Percentiles rank a stretch among this genome's conserved stretches.
phyloP scores from a whole-genome alignment of 2,888 invertebrate species.

The Mimumesa dahlbomi region DNA sequence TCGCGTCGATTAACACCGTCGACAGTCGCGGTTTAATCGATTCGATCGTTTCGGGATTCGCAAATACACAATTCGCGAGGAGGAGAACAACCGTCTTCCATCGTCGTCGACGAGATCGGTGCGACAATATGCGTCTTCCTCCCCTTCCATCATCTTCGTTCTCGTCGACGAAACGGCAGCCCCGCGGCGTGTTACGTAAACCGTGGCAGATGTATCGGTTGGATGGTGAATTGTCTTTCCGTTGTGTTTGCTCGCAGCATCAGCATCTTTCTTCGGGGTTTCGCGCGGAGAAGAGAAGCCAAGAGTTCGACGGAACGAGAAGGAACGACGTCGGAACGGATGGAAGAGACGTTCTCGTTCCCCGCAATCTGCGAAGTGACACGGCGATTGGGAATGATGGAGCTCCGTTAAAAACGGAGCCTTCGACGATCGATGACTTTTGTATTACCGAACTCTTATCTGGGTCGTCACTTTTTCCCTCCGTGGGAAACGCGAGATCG shows the following conservation, averaged over 20 bases:
- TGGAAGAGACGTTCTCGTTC: conserved; percentile 10
- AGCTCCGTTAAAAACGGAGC: conserved; percentile 12
- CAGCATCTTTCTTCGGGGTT: conserved; percentile 20
- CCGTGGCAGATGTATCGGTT: conserved; percentile 52
- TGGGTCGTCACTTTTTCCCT: too few relatives aligned
- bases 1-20: conserved; percentile 27
- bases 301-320: not conserved
- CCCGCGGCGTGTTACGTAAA: conserved; percentile 40
- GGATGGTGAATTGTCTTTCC: conserved; percentile 52
- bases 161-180: conserved; percentile 12
- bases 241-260: conserved; percentile 39
- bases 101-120: conserved; percentile 1
- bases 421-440: conserved; percentile 37
- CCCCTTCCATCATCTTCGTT: conserved; percentile 12
- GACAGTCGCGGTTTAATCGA: conserved; percentile 41
- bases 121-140: conserved; percentile 1
- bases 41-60: conserved; percentile 33
- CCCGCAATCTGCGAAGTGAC: conserved; percentile 37
- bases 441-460: conserved; percentile 4
- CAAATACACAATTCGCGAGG: conserved; percentile 44
- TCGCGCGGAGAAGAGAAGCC: not conserved
- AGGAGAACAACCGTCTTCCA: conserved; percentile 1
- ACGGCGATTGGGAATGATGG: conserved; percentile 24
- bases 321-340: conserved; percentile 4
- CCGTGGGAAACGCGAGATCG: too few relatives aligned